Evolutionary conservation across 1,140 invertebrate genomes (phyloP), one percentile per base, ranked within the genome.

Genomic region (Hypothenemus hampei): DNA sequence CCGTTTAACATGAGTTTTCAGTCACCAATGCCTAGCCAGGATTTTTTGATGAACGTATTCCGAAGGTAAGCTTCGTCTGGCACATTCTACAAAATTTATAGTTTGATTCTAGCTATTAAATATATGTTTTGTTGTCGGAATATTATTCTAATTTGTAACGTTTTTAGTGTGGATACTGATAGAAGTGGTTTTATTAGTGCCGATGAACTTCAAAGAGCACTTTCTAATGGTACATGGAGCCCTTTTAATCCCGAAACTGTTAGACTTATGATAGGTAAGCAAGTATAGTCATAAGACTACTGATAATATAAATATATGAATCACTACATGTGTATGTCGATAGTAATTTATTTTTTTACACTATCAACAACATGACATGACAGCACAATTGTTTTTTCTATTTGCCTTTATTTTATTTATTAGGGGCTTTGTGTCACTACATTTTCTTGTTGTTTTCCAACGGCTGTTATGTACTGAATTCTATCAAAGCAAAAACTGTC

Each of bases 201-300:
- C 1, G 85, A 89, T 73, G 96, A 99, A 77, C 76, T 99, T 16
- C 93, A 96, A 72, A 74, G 79, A 51, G 95, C 95, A 18, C 75
- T 99, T 3, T 96, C 92, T 1, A 99, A 99, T 83, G 96, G 95
- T 15, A 97, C 94, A 22, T 98, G 93, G 92, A 92, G 87, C 60
- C 91, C 96, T 4, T 99, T 99, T 69, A 98, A 98, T 76, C 92
- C 93, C 37, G 95, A 98, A 80, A 98, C 95, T 46, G 92, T 97
- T 24, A 74, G 91, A 44, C 73, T 96, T 40, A 95, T 97, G 91
- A 96, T 96, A 65, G 90, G 91, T 92, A 78, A 76, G 48, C 60
- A 41, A 35, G 10, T 2, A 26, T 8, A 45, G 6, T 13, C 24
- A 18, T 26, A 45, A 24, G n/a, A n/a, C n/a, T n/a, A n/a, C n/a